These are phyloP conservation scores for Pristionchus pacificus DNA, from an alignment of 1,140 invertebrate species.

Conservation along the genomic window DNA sequence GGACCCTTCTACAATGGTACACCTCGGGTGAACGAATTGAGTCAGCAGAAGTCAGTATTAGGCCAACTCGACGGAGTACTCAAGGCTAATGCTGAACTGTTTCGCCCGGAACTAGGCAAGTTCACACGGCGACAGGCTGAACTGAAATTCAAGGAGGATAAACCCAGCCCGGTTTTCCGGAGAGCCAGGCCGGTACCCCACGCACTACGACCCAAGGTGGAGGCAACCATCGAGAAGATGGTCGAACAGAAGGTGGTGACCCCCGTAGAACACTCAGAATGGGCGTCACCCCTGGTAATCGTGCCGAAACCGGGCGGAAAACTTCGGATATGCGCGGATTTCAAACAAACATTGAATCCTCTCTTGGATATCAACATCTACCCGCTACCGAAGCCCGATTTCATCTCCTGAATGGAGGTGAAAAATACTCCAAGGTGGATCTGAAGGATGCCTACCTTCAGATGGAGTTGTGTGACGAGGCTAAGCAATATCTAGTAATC, in stretches of 20 bases:
- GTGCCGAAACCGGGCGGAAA: slow-evolving; percentile 57
- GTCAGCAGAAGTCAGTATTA: too few relatives aligned
- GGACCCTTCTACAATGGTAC: too few relatives aligned
- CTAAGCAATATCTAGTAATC: slow-evolving; percentile 36
- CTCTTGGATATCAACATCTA: slow-evolving; percentile 30
- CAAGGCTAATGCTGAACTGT: too few relatives aligned
- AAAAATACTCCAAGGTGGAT: slow-evolving; percentile 52
- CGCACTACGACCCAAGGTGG: slow-evolving; percentile 6
- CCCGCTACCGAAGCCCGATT: slow-evolving; percentile 51
- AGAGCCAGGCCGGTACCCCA: slow-evolving; percentile 14
- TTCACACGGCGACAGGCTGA: too few relatives aligned
- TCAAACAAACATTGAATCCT: slow-evolving; percentile 48
- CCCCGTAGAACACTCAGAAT: slow-evolving; percentile 56
- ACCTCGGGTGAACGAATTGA: too few relatives aligned
- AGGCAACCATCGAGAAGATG: slow-evolving; percentile 32
- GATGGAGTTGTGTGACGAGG: slow-evolving; percentile 38
- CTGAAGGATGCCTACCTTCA: slow-evolving; percentile 42
- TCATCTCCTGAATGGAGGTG: slow-evolving; percentile 37
- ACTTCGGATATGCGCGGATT: slow-evolving; percentile 59
- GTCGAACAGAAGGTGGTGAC: slow-evolving; percentile 50
- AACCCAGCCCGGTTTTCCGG: too few relatives aligned
- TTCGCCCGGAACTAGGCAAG: too few relatives aligned
- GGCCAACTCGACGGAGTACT: too few relatives aligned
- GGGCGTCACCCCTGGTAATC: slow-evolving; percentile 30
- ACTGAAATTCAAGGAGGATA: too few relatives aligned